Evolutionary conservation across 2,113 vertebrate genomes (phyloP), one percentile per base, ranked within the genome.

Genomic region (Aramus guarauna): DNA sequence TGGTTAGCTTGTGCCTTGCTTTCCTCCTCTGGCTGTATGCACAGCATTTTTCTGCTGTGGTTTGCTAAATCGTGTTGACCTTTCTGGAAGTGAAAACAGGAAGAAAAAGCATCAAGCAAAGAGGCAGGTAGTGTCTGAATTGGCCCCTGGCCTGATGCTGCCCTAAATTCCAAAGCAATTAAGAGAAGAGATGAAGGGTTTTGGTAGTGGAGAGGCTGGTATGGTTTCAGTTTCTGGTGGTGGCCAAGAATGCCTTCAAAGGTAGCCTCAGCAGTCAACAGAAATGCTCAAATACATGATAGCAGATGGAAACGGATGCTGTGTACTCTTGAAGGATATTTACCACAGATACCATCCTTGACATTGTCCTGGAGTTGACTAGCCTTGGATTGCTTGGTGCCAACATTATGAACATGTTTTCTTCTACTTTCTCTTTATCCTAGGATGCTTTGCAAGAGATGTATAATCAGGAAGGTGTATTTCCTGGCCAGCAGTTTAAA

Each of bases 361-460:
- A 21, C 18, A 1, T 23, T 41, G 11, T 47, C 64, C 43, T 95
- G 67, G 71, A 76, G 36, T 80, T 80, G 19, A 41, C 24, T 55
- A 32, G 32, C 48, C 47, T 92, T 87, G 60, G 59, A 18, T 72
- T 77, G 20, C 37, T 85, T 53, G 20, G 12, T 74, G 36, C 34
- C 52, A 43, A 67, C 58, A 6, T 66, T 50, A 50, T 23, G 58
- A 92, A 85, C 15, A 1, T 45, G 8, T 85, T 95, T 94, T 84
- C 43, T 66, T 64, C n/a, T n/a, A 0, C 83, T 60, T 90, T 55
- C 55, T 86, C 47, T 87, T 81, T 86, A 32, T 63, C 13, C 9
- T 94, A 99, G 99, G 99, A 99, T 73, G 99, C 99, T n/a, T 97
- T 99, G 92, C 99, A 99, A 97, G 99, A 99, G 96, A 95, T 72